Conservation (phyloP, 2,888 invertebrate species). For the Willowsia nigromaculata region DNA sequence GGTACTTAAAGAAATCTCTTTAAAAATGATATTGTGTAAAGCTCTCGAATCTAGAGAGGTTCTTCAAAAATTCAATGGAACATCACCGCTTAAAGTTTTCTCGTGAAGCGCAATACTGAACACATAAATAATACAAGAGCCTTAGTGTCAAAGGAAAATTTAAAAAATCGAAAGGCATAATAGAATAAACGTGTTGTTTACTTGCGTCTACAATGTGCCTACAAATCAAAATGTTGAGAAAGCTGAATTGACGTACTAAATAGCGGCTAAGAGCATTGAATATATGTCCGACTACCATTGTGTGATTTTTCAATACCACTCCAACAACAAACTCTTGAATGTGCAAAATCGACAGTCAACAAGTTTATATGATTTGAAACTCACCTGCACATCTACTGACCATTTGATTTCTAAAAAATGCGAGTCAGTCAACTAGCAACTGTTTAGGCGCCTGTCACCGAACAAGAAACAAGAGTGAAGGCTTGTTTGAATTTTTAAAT, state of each 20-base stretch:
- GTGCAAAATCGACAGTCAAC: slow-evolving; percentile 17
- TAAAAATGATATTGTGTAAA: not conserved
- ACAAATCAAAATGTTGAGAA: not conserved
- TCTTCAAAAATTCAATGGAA: not conserved
- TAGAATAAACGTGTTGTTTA: not conserved
- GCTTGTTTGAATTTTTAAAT: not conserved
- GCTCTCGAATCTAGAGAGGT: not conserved
- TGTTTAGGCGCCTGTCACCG: not conserved
- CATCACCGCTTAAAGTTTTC: not conserved
- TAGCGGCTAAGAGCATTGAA: not conserved
- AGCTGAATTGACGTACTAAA: not conserved
- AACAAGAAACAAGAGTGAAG: not conserved
- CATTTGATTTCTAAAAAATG: not conserved
- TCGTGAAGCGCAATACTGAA: not conserved
- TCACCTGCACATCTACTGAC: not conserved
- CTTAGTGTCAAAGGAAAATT: not conserved
- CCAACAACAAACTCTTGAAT: not conserved
- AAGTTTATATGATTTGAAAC: not conserved
- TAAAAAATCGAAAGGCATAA: not conserved
- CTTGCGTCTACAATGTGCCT: not conserved
- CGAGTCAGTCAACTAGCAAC: not conserved
- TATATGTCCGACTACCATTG: too few relatives aligned
- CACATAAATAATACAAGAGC: not conserved
- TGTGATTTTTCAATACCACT: not conserved
- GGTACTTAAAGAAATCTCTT: not conserved